Percentiles rank a stretch among this genome's conserved stretches.
Conservation (phyloP, 2,888 invertebrate species). For the Nebria brevicollis region DNA sequence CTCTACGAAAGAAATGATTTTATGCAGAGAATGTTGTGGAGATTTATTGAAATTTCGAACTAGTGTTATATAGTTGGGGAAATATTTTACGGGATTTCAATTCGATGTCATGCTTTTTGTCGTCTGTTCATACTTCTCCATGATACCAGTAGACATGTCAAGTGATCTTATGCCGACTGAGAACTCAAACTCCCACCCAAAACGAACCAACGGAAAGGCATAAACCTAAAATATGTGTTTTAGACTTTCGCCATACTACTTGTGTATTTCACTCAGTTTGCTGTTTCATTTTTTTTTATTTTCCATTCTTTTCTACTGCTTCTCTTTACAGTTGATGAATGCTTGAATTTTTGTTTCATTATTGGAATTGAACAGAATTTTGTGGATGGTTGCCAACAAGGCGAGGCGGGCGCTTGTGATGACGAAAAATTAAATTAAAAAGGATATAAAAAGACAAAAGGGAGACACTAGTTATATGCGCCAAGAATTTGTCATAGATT, state of each 20-base stretch:
- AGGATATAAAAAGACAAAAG: background rate
- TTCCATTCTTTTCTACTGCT: background rate
- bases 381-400: background rate
- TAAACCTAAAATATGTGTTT: background rate
- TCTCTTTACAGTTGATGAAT: conserved; percentile 9
- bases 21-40: background rate
- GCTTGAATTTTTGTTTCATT: conserved; percentile 42
- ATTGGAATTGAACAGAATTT: conserved; percentile 22
- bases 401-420: background rate
- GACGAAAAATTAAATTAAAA: background rate
- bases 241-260: background rate
- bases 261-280: background rate
- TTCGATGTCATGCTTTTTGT: background rate
- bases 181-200: background rate
- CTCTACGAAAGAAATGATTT: too few species aligned
- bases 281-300: background rate
- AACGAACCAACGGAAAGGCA: background rate
- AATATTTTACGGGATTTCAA: background rate
- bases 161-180: conserved; percentile 4
- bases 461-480: background rate
- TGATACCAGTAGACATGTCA: conserved; percentile 12
- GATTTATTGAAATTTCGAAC: background rate
- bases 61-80: background rate
- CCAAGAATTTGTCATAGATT: background rate
- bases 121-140: conserved; percentile 12